These are phyloP conservation scores for Lontra canadensis DNA, from an alignment of 2,113 vertebrate genomes.

Conservation along the genomic window DNA sequence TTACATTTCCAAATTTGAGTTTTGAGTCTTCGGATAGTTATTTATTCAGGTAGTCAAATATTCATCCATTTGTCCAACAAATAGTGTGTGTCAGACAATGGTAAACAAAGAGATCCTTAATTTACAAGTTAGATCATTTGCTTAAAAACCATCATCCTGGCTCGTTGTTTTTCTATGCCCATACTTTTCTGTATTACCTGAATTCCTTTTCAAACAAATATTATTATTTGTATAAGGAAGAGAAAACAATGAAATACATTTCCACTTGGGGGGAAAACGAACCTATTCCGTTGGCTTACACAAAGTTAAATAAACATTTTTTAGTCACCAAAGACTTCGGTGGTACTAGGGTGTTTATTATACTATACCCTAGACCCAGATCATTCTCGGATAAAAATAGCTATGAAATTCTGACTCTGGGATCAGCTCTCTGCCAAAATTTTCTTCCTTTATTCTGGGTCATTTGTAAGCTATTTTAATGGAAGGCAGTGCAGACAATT, in stretches of 20 bases:
- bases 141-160: not conserved
- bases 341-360: conserved; percentile 29
- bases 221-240: not conserved
- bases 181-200: not conserved
- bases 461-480: conserved; percentile 67
- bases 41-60: not conserved
- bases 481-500: not conserved
- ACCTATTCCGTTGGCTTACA: not conserved
- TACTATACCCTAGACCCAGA: conserved; percentile 17
- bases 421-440: conserved; percentile 42
- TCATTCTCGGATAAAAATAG: conserved; percentile 53
- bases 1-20: not conserved
- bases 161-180: not conserved
- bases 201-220: not conserved
- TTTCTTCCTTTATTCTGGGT: conserved; percentile 55
- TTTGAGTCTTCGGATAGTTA: not conserved
- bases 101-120: not conserved
- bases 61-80: not conserved
- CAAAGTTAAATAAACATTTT: not conserved
- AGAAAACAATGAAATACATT: not conserved
- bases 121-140: not conserved
- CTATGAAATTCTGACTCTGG: not conserved
- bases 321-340: not conserved
- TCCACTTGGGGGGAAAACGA: not conserved
- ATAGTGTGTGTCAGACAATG: not conserved